phyloP scores from a whole-genome alignment of 2,888 invertebrate genomes.

The Caenorhabditis japonica region DNA sequence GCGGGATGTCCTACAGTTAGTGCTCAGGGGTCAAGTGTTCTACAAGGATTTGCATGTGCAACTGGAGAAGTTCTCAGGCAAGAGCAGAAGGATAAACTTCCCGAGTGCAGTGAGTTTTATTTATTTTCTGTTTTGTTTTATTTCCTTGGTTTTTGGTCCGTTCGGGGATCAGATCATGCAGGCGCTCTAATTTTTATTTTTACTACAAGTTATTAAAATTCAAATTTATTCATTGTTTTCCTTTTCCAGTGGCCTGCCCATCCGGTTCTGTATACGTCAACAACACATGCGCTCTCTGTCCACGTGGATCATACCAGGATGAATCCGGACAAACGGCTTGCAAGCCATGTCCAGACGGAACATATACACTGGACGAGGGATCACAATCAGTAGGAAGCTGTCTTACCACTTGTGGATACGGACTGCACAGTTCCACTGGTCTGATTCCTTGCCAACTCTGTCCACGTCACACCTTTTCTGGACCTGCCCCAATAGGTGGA shows the following conservation, averaged over 20 bases:
- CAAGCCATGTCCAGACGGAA: slow-evolving; percentile 91
- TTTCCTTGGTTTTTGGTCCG: not conserved
- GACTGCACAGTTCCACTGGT: slow-evolving; percentile 94
- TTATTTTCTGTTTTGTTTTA: not conserved
- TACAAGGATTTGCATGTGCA: slow-evolving; percentile 91
- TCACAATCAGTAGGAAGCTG: slow-evolving; percentile 80
- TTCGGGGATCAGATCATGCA: not conserved
- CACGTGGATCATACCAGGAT: slow-evolving; percentile 87
- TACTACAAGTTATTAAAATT: too few species aligned
- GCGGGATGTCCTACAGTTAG: slow-evolving; percentile 58
- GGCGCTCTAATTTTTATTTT: not conserved
- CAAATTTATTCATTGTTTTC: too few species aligned
- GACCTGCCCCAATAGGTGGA: slow-evolving; percentile 70
- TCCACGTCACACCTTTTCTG: slow-evolving; percentile 87
- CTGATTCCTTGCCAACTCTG: slow-evolving; percentile 94
- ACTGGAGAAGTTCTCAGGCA: slow-evolving; percentile 93
- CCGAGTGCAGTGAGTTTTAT: slow-evolving; percentile 85
- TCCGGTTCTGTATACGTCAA: slow-evolving; percentile 94
- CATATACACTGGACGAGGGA: slow-evolving; percentile 87
- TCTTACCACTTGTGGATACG: slow-evolving; percentile 89
- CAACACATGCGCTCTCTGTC: slow-evolving; percentile 89
- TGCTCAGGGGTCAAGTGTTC: slow-evolving; percentile 82
- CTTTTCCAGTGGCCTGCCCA: slow-evolving; percentile 92
- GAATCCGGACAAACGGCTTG: slow-evolving; percentile 85
- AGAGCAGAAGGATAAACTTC: slow-evolving; percentile 87